A percentile compares a stretch with the other conserved stretches of the same genome.
Evolutionary conservation across 2,888 invertebrate species (phyloP).

Genomic region (Galeruca laticollis): DNA sequence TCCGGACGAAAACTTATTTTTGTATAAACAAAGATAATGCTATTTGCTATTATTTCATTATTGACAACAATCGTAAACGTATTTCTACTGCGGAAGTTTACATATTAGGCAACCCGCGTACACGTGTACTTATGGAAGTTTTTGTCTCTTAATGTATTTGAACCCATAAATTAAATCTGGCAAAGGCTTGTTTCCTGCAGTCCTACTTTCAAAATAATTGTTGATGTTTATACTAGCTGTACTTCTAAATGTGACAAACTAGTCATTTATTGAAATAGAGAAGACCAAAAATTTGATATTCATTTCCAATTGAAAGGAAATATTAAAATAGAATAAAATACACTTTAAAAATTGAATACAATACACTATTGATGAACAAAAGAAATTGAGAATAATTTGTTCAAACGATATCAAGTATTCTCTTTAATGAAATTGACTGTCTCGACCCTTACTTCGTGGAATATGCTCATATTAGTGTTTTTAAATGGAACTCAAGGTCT

Average conservation of each 20-base stretch:
- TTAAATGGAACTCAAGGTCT: no score
- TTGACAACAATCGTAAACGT: slow-evolving; percentile 11
- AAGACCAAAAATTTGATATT: background rate
- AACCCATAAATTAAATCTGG: slow-evolving; percentile 25
- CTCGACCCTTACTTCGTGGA: no score
- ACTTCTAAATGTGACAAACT: background rate
- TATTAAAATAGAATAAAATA: background rate
- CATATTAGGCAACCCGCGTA: slow-evolving; percentile 46
- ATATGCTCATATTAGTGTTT: no score
- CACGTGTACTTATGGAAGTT: slow-evolving; percentile 35
- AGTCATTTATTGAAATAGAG: background rate
- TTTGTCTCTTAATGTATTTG: slow-evolving; percentile 30
- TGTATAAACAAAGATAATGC: background rate
- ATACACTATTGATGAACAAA: no score
- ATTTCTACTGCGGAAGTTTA: slow-evolving; percentile 51
- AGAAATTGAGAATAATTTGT: no score
- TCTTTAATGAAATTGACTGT: no score
- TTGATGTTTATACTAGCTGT: background rate
- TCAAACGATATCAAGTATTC: no score
- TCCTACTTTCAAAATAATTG: slow-evolving; percentile 12
- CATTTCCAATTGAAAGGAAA: background rate
- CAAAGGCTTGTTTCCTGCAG: slow-evolving; percentile 16
- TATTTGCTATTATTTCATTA: slow-evolving; percentile 16
- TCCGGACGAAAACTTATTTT: background rate
- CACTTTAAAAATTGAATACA: no score